These are phyloP conservation scores for Oophaga pumilio DNA, from an alignment of 2,113 vertebrate species.

Conservation along the genomic window DNA sequence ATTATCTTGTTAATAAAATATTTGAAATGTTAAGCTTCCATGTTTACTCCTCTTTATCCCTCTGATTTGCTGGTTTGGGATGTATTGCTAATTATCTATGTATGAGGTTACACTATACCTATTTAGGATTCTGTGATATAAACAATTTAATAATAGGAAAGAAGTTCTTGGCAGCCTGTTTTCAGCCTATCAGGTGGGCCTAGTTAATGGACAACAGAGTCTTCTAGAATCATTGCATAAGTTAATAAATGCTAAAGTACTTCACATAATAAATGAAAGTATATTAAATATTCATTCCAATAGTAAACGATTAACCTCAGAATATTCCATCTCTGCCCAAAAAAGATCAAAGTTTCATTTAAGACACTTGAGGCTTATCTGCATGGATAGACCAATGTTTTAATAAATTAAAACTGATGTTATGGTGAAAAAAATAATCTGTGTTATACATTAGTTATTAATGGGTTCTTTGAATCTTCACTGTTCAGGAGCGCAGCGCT, in stretches of 20 bases:
- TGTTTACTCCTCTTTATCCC: too few species aligned
- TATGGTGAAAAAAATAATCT: too few species aligned
- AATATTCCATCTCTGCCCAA: not conserved
- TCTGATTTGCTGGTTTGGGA: too few species aligned
- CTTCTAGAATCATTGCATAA: not conserved
- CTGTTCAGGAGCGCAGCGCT: too few species aligned
- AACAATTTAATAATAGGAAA: not conserved
- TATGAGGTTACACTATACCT: too few species aligned
- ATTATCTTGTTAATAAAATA: too few species aligned
- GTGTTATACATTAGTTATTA: too few species aligned
- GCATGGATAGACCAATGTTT: not conserved
- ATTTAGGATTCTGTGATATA: too few species aligned
- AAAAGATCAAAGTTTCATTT: not conserved
- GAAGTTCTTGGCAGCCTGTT: not conserved
- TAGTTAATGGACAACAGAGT: not conserved
- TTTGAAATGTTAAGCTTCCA: too few species aligned
- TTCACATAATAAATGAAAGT: not conserved
- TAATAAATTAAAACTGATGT: not conserved
- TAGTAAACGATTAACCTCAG: not conserved
- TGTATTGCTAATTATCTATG: too few species aligned
- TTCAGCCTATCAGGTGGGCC: not conserved
- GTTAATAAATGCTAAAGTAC: not conserved
- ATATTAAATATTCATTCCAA: slow-evolving; percentile 13
- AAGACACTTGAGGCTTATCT: not conserved
- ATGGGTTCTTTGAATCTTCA: too few species aligned